Evolutionary conservation across 2,888 invertebrate genomes (phyloP).

Genomic region (Morpho deidamia): DNA sequence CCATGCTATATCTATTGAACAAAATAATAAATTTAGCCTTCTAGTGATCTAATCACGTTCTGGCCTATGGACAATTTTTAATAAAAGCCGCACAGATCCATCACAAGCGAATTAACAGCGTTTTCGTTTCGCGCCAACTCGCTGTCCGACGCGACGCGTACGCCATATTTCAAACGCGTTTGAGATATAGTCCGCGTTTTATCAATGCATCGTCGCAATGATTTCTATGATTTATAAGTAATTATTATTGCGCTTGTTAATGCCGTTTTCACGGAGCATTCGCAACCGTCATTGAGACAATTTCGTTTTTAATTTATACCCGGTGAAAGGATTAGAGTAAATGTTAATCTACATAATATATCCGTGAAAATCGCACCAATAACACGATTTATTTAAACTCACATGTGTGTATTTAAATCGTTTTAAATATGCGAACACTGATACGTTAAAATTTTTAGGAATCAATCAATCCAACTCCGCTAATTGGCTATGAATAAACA

Average conservation of each 20-base stretch:
- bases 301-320: constrained; percentile 52
- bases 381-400: not conserved
- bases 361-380: not conserved
- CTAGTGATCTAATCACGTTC: constrained; percentile 7
- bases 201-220: constrained; percentile 76
- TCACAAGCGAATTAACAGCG: constrained; percentile 66
- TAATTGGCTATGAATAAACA: constrained; percentile 6
- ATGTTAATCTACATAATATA: constrained; percentile 3
- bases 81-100: constrained; percentile 51
- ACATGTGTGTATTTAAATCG: not conserved
- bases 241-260: constrained; percentile 74
- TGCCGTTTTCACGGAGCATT: constrained; percentile 71
- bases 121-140: constrained; percentile 63
- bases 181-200: constrained; percentile 72
- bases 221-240: constrained; percentile 72
- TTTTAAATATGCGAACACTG: not conserved
- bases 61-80: constrained; percentile 16
- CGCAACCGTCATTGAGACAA: constrained; percentile 53
- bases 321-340: constrained; percentile 17
- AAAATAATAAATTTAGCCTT: not conserved
- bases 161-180: constrained; percentile 69
- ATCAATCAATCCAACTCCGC: not conserved
- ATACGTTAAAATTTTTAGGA: not conserved
- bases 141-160: constrained; percentile 61
- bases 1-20: not conserved